Evolutionary conservation across 2,888 invertebrate genomes (phyloP).

Genomic region (Epinotia demarniana): DNA sequence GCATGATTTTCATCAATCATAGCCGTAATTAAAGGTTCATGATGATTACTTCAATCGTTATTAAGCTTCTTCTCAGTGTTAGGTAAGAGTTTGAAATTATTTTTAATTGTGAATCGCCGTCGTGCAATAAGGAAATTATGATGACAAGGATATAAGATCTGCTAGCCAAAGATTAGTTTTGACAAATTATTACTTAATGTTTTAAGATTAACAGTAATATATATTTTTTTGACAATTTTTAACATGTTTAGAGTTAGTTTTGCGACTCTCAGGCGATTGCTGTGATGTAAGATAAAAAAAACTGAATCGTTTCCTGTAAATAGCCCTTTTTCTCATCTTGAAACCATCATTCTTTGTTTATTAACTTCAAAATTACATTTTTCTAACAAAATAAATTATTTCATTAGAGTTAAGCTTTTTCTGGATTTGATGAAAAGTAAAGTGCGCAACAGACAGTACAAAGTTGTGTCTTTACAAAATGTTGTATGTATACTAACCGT

Average conservation of each 20-base stretch:
- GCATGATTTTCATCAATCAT: conserved; percentile 49
- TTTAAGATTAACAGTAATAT: conserved; percentile 55
- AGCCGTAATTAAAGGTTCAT: conserved; percentile 48
- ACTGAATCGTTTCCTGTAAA: conserved; percentile 58
- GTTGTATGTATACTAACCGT: conserved; percentile 34
- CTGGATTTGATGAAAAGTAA: conserved; percentile 17
- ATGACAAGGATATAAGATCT: conserved; percentile 75
- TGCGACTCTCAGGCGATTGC: conserved; percentile 80
- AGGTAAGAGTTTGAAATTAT: conserved; percentile 53
- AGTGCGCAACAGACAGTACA: conserved; percentile 43
- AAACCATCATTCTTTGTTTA: conserved; percentile 7
- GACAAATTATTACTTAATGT: conserved; percentile 55
- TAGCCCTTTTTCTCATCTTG: conserved; percentile 48
- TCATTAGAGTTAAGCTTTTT: conserved; percentile 29
- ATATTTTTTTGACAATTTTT: conserved; percentile 68
- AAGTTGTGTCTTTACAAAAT: conserved; percentile 44
- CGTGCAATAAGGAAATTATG: conserved; percentile 68
- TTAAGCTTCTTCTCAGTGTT: conserved; percentile 67
- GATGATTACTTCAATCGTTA: conserved; percentile 45
- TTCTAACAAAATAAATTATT: conserved; percentile 43
- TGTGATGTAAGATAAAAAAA: conserved; percentile 80
- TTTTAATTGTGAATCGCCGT: conserved; percentile 54
- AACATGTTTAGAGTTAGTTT: conserved; percentile 69
- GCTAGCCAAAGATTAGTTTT: conserved; percentile 82
- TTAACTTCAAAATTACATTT: conserved; percentile 26